Evolutionary conservation across 2,113 vertebrate genomes (phyloP).

Genomic region (Mesocricetus auratus): DNA sequence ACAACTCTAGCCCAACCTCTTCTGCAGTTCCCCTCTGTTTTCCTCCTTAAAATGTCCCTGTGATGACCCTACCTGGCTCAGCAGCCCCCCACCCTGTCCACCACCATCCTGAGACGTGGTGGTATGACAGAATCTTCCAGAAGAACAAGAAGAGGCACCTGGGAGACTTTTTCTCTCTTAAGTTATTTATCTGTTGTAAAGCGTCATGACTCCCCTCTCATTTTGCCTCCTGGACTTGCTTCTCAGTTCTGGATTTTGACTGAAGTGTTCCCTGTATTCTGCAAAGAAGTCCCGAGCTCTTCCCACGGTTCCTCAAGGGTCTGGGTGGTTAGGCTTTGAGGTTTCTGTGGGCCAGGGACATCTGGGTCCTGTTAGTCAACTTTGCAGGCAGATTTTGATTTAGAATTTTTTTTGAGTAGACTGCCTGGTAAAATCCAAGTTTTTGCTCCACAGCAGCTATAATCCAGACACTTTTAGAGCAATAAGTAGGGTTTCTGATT

Average conservation of each 20-base stretch:
- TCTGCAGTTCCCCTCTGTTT: not conserved
- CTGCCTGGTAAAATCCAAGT: not conserved
- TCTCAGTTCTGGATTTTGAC: not conserved
- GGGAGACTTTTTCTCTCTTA: not conserved
- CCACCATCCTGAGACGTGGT: not conserved
- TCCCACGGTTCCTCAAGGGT: not conserved
- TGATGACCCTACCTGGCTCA: too few species aligned
- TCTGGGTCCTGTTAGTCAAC: not conserved
- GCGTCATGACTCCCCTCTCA: fast-evolving
- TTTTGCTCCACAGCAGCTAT: not conserved
- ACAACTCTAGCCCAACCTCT: fast-evolving
- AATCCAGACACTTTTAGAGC: not conserved
- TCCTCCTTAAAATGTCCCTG: not conserved
- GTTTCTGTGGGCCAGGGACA: not conserved
- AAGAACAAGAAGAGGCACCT: not conserved
- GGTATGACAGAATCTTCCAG: not conserved
- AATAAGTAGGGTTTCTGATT: not conserved
- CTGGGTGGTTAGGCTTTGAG: not conserved
- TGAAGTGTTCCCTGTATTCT: not conserved
- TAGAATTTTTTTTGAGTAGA: not conserved
- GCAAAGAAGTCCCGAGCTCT: not conserved
- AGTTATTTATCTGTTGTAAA: not conserved
- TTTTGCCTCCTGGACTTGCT: not conserved
- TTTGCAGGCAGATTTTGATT: not conserved
- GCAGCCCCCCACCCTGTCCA: fast-evolving